These are phyloP conservation scores for Squalus acanthias DNA, from an alignment of 2,797 vertebrate species.

Conservation along the genomic window DNA sequence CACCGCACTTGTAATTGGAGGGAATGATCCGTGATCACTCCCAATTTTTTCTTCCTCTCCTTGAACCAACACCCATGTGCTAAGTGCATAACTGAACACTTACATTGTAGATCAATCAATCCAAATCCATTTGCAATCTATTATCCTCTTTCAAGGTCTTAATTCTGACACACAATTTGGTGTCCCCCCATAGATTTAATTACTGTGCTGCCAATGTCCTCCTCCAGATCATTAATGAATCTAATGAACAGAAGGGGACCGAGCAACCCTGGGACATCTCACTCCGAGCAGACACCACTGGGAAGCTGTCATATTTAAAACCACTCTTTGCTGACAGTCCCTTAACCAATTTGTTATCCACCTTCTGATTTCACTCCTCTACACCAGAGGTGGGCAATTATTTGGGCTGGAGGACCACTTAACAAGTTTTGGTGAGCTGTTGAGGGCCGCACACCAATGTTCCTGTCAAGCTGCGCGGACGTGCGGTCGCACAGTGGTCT, in stretches of 20 bases:
- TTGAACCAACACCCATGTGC: not conserved
- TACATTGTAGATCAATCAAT: not conserved
- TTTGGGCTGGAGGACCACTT: no score
- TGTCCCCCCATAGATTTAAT: not conserved
- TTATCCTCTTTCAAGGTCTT: not conserved
- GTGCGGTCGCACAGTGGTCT: no score
- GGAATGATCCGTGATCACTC: not conserved
- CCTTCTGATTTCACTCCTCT: not conserved
- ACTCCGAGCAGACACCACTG: not conserved
- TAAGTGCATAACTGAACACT: not conserved
- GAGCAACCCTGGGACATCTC: not conserved
- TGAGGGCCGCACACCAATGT: no score
- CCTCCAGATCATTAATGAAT: not conserved
- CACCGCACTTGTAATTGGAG: not conserved
- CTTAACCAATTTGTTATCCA: not conserved
- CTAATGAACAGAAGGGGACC: not conserved
- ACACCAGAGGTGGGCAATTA: no score
- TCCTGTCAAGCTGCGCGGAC: no score
- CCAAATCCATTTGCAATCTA: not conserved
- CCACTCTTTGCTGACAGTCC: not conserved
- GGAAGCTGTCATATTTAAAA: not conserved
- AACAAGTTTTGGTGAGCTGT: no score
- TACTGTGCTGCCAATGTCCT: not conserved
- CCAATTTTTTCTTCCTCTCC: not conserved
- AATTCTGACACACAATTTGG: not conserved